A percentile compares a stretch with the other conserved stretches of the same genome.
phyloP scores from a whole-genome alignment of 2,797 vertebrate genomes.

The Tinamus major region DNA sequence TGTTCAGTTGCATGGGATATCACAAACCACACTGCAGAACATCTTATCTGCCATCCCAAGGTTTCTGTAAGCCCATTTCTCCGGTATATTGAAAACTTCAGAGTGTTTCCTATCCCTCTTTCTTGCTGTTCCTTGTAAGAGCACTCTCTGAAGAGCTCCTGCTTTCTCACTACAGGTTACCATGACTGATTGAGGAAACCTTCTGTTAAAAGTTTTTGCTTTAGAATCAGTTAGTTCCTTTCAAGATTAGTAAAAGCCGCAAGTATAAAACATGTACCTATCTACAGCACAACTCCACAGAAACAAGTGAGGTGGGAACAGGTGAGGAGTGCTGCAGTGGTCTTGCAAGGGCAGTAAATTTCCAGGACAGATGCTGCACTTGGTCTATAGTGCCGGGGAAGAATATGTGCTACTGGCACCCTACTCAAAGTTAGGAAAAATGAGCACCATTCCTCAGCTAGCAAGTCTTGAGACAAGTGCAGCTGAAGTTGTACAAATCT shows the following conservation, averaged over 20 bases:
- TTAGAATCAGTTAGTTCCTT: neutral
- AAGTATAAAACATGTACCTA: neutral
- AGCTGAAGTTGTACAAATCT: neutral
- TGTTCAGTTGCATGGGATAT: neutral
- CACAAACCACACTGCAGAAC: neutral
- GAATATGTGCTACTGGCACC: neutral
- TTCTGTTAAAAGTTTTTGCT: neutral
- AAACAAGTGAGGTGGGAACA: neutral
- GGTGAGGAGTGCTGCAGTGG: neutral
- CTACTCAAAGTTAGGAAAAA: neutral
- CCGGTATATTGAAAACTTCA: neutral
- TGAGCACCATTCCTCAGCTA: neutral
- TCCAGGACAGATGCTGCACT: neutral
- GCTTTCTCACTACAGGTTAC: neutral
- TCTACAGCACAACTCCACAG: neutral
- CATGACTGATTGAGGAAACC: neutral
- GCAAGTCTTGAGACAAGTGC: neutral
- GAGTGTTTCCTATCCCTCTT: neutral
- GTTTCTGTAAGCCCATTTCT: neutral
- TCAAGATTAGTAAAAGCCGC: neutral
- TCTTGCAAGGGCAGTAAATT: no score
- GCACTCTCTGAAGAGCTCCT: neutral
- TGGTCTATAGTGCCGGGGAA: neutral
- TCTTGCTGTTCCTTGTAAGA: neutral
- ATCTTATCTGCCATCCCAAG: neutral